Evolutionary conservation across 2,113 vertebrate species (phyloP).

Genomic region (Melospiza georgiana): DNA sequence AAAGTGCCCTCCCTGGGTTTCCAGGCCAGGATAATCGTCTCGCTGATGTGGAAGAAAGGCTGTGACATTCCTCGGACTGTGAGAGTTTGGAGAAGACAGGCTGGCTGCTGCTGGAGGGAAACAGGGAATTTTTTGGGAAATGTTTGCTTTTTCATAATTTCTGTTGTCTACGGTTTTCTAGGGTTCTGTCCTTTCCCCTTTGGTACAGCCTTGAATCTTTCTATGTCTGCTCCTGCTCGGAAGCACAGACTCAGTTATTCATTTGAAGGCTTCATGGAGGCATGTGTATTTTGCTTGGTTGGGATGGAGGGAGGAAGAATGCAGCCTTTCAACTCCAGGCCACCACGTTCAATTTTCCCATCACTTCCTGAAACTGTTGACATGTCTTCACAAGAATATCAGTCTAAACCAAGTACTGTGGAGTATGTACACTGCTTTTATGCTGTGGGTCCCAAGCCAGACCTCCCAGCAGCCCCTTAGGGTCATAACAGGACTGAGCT

Average conservation of each 20-base stretch:
- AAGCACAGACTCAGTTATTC: not conserved
- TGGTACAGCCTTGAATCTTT: not conserved
- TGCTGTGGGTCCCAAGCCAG: not conserved
- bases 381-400: not conserved
- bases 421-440: not conserved
- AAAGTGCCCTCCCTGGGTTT: no score
- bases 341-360: not conserved
- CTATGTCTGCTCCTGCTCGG: not conserved
- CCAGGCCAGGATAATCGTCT: not conserved
- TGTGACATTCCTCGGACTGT: not conserved
- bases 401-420: not conserved
- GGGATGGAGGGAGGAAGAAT: not conserved
- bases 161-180: not conserved
- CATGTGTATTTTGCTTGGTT: not conserved
- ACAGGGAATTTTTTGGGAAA: not conserved
- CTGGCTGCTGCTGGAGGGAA: not conserved
- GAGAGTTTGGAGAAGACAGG: not conserved
- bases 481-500: not conserved
- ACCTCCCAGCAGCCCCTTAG: not conserved
- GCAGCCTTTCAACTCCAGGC: not conserved
- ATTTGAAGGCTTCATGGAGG: not conserved
- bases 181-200: not conserved
- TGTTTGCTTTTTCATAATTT: not conserved
- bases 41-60: not conserved
- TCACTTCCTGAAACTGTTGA: not conserved